Conservation (phyloP, 1,140 invertebrate species). For the Zeugodacus cucurbitae region DNA sequence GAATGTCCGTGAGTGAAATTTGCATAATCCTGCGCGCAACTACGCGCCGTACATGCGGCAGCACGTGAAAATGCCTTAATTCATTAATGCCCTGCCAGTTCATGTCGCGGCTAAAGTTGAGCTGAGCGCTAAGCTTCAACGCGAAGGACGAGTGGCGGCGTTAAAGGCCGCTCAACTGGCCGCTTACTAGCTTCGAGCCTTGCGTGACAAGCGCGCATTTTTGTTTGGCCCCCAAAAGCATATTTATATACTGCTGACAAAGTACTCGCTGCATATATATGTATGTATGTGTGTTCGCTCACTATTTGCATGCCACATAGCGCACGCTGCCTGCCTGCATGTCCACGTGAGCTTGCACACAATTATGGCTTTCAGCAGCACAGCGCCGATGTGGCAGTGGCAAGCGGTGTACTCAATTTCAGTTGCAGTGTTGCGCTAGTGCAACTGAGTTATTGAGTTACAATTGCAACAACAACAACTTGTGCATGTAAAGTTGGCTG, state of each 20-base stretch:
- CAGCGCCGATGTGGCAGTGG: not conserved
- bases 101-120: not conserved
- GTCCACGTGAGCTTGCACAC: not conserved
- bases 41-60: not conserved
- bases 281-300: not conserved
- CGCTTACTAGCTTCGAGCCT: not conserved
- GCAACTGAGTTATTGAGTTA: not conserved
- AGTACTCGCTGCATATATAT: not conserved
- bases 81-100: conserved; percentile 35
- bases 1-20: not conserved
- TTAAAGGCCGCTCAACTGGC: not conserved
- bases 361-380: not conserved
- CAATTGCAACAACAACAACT: not conserved
- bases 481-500: not conserved
- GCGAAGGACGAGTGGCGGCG: not conserved
- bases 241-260: conserved; percentile 1
- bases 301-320: not conserved
- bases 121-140: not conserved
- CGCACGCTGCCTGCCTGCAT: not conserved
- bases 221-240: not conserved
- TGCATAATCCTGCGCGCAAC: conserved; percentile 29
- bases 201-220: not conserved
- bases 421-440: not conserved
- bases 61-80: conserved; percentile 33
- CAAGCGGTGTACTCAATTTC: not conserved